Evolutionary conservation across 2,797 vertebrate species (phyloP), one percentile per base, ranked within the genome.

Genomic region (Mastacembelus armatus): DNA sequence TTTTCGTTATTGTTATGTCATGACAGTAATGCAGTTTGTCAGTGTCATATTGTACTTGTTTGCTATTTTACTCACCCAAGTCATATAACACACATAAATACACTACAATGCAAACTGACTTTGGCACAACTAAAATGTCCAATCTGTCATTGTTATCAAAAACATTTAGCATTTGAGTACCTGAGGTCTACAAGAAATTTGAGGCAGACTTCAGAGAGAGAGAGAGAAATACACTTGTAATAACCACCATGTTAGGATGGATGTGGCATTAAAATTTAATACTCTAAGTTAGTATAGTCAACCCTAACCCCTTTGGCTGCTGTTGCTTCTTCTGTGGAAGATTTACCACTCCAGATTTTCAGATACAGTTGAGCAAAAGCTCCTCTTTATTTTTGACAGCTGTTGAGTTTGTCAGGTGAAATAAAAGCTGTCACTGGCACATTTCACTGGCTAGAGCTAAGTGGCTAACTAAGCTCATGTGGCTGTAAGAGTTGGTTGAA

Each of bases 11-110:
- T 10, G 62, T 66, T 40, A 58, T 30, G n/a, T 54, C 32, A 55
- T 38, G 44, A 36, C 42, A 27, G 24, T n/a, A 27, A 35, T 59
- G 35, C 22, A 51, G 26, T 52, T 32, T 47, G 51, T 30, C 42
- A 49, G 24, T 54, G 49, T 36, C 54, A 54, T 42, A 10, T 68
- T 58, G 49, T 38, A 47, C 33, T 12, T 30, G 22, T n/a, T 18
- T 56, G 61, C 32, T 27, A 44, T 44, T 30, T 49, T 57, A 45
- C 24, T 52, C 67, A 58, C 22, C 56, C 58, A 45, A 48, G 44
- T 48, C 24, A 16, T 24, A 16, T 26, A 19, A 48, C 32, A 42
- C 47, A 29, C 21, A 48, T 52, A 30, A 56, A 26, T 43, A 52
- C 12, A 14, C 8, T 27, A 22, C 9, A 38, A 33, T 10, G 18